phyloP scores from a whole-genome alignment of 2,888 invertebrate species.

The Eurois occulta region DNA sequence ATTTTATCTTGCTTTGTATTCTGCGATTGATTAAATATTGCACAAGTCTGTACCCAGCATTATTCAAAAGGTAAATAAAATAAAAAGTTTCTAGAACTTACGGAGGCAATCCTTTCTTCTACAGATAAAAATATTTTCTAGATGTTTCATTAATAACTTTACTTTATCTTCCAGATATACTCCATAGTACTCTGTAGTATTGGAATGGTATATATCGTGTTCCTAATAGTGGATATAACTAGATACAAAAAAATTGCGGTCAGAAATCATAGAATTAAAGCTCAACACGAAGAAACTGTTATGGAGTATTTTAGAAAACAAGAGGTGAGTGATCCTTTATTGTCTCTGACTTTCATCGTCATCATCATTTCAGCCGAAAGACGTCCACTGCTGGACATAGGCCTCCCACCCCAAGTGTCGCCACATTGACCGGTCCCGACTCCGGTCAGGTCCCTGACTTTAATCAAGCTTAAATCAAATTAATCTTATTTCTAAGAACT shows the following conservation, averaged over 20 bases:
- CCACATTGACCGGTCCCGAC: no score
- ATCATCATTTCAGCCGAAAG: no score
- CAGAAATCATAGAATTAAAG: conserved; percentile 84
- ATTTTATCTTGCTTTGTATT: background rate
- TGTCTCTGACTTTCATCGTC: background rate
- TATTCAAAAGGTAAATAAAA: conserved; percentile 13
- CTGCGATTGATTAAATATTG: background rate
- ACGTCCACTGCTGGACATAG: no score
- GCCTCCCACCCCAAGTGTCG: no score
- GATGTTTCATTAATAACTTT: conserved; percentile 25
- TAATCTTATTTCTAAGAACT: background rate
- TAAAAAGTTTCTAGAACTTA: conserved; percentile 28
- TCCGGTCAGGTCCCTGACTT: no score
- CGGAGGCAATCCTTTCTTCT: conserved; percentile 9
- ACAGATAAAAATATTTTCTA: conserved; percentile 43
- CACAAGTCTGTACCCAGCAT: conserved; percentile 20
- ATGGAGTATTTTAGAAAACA: conserved; percentile 85
- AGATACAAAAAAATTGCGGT: conserved; percentile 89
- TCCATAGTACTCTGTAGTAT: conserved; percentile 90
- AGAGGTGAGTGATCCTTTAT: conserved; percentile 76
- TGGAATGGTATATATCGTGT: conserved; percentile 91
- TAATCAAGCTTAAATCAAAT: background rate
- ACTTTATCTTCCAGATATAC: conserved; percentile 89
- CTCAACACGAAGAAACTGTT: conserved; percentile 80
- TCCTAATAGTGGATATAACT: conserved; percentile 91